Evolutionary conservation across 2,113 vertebrate species (phyloP).

Genomic region (Myiozetetes cayanensis): DNA sequence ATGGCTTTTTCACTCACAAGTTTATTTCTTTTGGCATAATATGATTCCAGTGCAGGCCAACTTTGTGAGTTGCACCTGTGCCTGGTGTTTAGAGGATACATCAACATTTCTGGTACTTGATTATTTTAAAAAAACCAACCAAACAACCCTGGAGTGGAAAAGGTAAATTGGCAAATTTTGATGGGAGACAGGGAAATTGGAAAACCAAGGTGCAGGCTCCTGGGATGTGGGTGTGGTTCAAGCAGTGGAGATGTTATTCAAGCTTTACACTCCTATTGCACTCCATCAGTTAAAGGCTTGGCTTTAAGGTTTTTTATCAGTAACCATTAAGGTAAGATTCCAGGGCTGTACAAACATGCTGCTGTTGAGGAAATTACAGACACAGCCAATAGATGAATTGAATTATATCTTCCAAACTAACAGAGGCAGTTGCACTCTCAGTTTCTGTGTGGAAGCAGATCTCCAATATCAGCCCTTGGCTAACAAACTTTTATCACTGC

Average conservation of each 20-base stretch:
- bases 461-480: not conserved
- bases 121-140: rapidly evolving
- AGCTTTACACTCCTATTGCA: not conserved
- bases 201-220: not conserved
- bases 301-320: not conserved
- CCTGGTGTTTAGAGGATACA: not conserved
- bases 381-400: not conserved
- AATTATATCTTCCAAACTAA: not conserved
- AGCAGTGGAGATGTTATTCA: not conserved
- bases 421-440: not conserved
- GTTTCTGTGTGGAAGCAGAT: not conserved
- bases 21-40: not conserved
- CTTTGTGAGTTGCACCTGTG: not conserved
- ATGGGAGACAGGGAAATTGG: not conserved
- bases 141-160: not conserved
- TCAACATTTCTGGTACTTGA: not conserved
- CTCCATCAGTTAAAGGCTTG: not conserved
- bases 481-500: not conserved
- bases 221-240: not conserved
- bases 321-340: not conserved
- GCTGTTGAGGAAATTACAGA: not conserved
- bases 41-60: not conserved
- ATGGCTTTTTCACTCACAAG: not conserved
- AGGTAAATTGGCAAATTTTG: not conserved
- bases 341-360: not conserved